phyloP scores from a whole-genome alignment of 2,113 vertebrate species.

The Saguinus imperator region DNA sequence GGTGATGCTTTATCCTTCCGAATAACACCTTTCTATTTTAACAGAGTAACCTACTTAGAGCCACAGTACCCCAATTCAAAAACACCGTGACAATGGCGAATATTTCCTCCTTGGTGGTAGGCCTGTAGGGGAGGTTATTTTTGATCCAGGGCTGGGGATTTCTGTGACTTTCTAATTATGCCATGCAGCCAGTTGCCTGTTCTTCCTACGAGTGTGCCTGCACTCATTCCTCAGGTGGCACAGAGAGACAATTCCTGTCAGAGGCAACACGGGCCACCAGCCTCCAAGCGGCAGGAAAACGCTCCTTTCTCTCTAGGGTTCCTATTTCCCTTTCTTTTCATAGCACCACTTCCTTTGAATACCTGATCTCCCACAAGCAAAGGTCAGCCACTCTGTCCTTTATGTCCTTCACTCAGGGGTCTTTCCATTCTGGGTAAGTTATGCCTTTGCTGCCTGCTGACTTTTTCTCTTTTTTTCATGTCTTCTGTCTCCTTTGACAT shows the following conservation, averaged over 20 bases:
- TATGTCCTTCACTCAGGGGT: background rate
- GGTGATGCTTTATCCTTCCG: conserved; percentile 11
- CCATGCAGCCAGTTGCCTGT: background rate
- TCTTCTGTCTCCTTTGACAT: conserved; percentile 49
- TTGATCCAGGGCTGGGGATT: background rate
- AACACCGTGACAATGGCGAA: background rate
- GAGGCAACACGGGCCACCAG: background rate
- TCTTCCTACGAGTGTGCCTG: background rate
- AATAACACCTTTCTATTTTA: conserved; percentile 50
- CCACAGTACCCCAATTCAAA: background rate
- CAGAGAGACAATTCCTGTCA: conserved; percentile 33
- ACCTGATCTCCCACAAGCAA: background rate
- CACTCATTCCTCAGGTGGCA: background rate
- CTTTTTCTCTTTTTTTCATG: background rate
- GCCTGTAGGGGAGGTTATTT: conserved; percentile 49
- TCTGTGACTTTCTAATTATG: conserved; percentile 43
- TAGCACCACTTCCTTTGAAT: background rate
- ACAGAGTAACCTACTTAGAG: conserved; percentile 27
- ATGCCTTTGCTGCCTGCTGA: conserved; percentile 13
- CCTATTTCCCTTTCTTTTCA: background rate
- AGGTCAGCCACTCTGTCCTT: conserved; percentile 46
- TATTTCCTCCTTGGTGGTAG: background rate
- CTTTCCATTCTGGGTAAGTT: conserved; percentile 32
- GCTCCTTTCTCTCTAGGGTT: background rate
- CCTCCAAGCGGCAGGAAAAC: background rate